Evolutionary conservation across 2,888 invertebrate genomes (phyloP).

Genomic region (Polia nebulosa): DNA sequence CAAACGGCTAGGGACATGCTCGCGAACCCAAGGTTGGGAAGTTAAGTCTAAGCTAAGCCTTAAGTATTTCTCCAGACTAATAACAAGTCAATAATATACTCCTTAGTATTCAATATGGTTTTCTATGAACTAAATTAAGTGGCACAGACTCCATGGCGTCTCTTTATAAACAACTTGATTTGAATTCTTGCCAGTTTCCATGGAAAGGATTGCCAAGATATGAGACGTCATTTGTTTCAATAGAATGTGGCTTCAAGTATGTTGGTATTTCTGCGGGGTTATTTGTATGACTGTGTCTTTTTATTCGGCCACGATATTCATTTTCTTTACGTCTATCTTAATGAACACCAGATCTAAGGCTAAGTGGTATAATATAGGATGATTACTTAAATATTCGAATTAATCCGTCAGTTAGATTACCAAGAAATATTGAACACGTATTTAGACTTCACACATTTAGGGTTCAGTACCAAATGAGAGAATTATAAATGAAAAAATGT

Average conservation of each 20-base stretch:
- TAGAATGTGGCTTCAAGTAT: conserved; percentile 19
- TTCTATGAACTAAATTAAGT: conserved; percentile 46
- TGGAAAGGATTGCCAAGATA: conserved; percentile 56
- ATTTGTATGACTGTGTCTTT: neutral
- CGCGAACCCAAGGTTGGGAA: too few relatives aligned
- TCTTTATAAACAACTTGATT: conserved; percentile 78
- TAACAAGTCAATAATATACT: neutral
- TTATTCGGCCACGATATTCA: neutral
- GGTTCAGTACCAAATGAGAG: too few relatives aligned
- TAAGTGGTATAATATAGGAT: too few relatives aligned
- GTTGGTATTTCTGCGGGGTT: conserved; percentile 13
- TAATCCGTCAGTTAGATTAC: too few relatives aligned
- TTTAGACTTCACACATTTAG: too few relatives aligned
- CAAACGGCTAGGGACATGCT: too few relatives aligned
- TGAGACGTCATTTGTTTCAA: conserved; percentile 43
- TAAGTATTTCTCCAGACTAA: neutral
- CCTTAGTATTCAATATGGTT: conserved; percentile 37
- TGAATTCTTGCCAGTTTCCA: conserved; percentile 77
- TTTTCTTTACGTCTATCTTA: too few relatives aligned
- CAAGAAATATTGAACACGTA: too few relatives aligned
- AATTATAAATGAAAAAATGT: too few relatives aligned
- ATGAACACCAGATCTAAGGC: too few relatives aligned
- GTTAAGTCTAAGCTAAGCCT: too few relatives aligned
- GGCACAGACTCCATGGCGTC: conserved; percentile 52
- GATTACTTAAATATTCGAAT: too few relatives aligned